Base-by-base conservation (phyloP, 2,888 invertebrate genomes). In the Amiota mariae region DNA sequence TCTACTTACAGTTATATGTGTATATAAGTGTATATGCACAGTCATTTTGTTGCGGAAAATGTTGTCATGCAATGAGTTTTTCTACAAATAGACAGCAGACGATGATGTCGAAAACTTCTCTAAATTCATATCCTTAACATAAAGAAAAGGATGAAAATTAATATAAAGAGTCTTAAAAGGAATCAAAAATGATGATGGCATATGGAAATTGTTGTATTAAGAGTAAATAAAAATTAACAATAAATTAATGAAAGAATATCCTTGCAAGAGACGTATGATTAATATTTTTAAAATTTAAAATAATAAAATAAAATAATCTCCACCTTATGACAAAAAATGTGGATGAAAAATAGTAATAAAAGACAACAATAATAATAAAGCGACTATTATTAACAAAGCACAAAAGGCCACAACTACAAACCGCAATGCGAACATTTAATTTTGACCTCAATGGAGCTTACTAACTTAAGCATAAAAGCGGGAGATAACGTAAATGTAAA, bases 181-280 rank as follows among this genome's bases (percentile, higher is more conserved):
- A 51, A 2, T 3, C 54, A 51, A 51, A n/a, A 36, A 51, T n/a
- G n/a, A n/a, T n/a, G 12, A 51, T 46, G 68, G 46, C 54, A 66
- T 47, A 18, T 66, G 46, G 20, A 76, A 83, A 81, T 81, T 82
- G 8, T 70, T 81, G 82, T 82, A 81, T 80, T 67, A 72, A 36
- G 3, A 6, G 36, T 36, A 36, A 36, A 36, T 36, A 36, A 6
- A 36, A 36, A 36, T 74, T 74, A 78, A 51, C 12, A 51, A n/a
- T 8, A n/a, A 51, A 51, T n/a, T 4, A 51, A 12, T 12, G 13
- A 51, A 51, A 51, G 51, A 11, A 13, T n/a, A 2, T 74, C 75
- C 75, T 73, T 72, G 54, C 73, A 78, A 73, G n/a, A 79, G 82
- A 80, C 84, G 84, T 80, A 82, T 83, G 80, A 80, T 76, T 76